Evolutionary conservation across 64 coral and sea anemone species (phyloP), one percentile per base, ranked within the genome.

Genomic region (Pachyseris speciosa): DNA sequence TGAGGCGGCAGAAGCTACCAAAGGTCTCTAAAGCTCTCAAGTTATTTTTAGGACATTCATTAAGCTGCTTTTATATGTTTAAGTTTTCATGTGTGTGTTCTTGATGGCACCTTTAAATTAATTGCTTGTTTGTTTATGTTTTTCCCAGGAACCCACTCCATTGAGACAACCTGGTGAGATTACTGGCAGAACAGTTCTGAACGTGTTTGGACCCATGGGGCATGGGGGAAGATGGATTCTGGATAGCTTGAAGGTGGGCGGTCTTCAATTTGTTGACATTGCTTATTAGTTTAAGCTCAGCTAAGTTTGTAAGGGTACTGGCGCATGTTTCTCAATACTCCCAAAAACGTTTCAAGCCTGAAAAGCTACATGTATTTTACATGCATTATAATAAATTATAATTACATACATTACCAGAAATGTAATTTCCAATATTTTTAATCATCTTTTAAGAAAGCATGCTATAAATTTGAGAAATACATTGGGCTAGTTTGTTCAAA

Each of bases 151-250:
- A 42, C 93, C 96, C 53, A 87, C 92, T n/a, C 63, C 96, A 24
- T 49, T 94, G 34, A 86, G 87, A 24, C 96, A 98, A 49, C 96
- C 96, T 55, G 96, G 96, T 33, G 89, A 94, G 77, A 92, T 98
- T 37, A 98, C 96, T 10, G 94, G 96, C 13, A 87, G 96, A 64
- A 98, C 96, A 47, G 96, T 98, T 5, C 38, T 98, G 79, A 98
- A 98, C 90, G 96, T 98, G 9, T 98, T 98, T 95, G 96, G 96
- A 53, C 96, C 96, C 6, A 98, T 98, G 96, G 96, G 96, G 12
- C 96, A 98, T 83, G 96, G 96, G 12, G 96, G 96, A 2, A 64
- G 96, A 92, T 98, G 96, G 96, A 98, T 98, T 78, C 81, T 98
- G 15, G 96, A 98, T 58, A 98, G 96, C 75, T 66, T 98, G 10